These are phyloP conservation scores for Rhopilema esculentum DNA, from an alignment of 30 jellyfish, hydroid and myxozoan species.

Conservation along the genomic window DNA sequence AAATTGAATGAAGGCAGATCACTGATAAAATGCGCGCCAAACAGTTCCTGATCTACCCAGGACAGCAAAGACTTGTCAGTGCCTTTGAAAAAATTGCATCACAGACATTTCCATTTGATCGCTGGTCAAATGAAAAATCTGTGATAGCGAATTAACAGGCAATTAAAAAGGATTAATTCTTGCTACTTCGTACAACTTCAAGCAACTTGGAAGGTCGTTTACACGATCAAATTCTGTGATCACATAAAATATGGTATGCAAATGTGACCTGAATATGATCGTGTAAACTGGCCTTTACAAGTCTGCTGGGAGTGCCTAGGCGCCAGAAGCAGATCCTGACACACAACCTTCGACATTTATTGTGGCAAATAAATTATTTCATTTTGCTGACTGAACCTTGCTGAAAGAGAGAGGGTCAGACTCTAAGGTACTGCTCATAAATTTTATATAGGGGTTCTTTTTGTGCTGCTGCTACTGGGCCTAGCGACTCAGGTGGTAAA, in stretches of 20 bases:
- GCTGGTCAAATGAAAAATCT: constrained; percentile 26
- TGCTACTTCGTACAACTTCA: constrained; percentile 1
- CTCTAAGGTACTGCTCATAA: too few species aligned
- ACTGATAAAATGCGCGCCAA: constrained; percentile 24
- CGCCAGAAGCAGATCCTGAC: too few species aligned
- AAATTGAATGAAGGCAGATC: neutral
- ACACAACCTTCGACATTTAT: too few species aligned
- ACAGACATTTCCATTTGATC: constrained; percentile 15
- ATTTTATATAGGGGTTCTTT: too few species aligned
- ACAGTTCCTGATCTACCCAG: neutral
- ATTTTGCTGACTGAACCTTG: too few species aligned
- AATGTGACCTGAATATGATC: constrained; percentile 20
- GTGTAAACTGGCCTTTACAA: constrained; percentile 33
- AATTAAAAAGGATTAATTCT: neutral
- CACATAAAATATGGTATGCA: neutral
- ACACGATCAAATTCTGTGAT: constrained; percentile 23
- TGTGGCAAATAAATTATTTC: too few species aligned
- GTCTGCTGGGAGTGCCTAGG: too few species aligned
- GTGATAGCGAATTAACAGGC: constrained; percentile 28
- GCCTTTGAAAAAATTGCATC: constrained; percentile 32
- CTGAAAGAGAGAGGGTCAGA: too few species aligned
- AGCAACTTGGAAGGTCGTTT: constrained; percentile 31
- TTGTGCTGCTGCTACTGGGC: too few species aligned
- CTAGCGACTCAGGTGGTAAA: too few species aligned
- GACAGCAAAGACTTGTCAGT: neutral